Percentiles rank a stretch among this genome's conserved stretches.
Conservation (phyloP, 2,113 vertebrate species). For the Macaca mulatta region DNA sequence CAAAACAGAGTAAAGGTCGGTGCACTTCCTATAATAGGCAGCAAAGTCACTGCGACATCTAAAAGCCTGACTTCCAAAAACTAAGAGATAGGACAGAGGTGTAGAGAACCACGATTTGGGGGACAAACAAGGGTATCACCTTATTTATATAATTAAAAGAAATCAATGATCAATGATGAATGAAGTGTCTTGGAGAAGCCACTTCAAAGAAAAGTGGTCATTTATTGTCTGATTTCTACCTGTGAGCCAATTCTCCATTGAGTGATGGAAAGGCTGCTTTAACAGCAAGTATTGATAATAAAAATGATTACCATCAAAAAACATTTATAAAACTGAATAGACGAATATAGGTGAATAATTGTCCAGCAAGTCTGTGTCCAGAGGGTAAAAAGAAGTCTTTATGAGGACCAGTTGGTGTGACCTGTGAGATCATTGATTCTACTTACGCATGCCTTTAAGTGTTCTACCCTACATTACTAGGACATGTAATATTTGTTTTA, state of each 20-base stretch:
- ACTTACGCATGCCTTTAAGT: not conserved
- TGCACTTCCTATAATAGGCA: not conserved
- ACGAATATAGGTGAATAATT: not conserved
- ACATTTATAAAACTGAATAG: not conserved
- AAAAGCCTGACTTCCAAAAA: not conserved
- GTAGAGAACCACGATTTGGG: not conserved
- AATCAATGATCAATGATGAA: not conserved
- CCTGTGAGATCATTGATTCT: not conserved
- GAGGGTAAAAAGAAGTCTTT: not conserved
- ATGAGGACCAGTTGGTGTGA: not conserved
- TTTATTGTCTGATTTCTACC: not conserved
- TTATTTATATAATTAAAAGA: not conserved
- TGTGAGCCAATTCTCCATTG: not conserved
- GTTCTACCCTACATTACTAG: not conserved
- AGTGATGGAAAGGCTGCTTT: not conserved
- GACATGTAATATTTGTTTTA: not conserved
- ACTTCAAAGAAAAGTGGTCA: not conserved
- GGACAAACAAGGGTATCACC: not conserved
- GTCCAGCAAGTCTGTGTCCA: not conserved
- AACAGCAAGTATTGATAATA: not conserved
- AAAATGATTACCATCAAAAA: not conserved
- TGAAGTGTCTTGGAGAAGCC: not conserved
- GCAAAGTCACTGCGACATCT: not conserved
- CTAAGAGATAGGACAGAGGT: not conserved
- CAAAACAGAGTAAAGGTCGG: not conserved